phyloP scores from a whole-genome alignment of 2,113 vertebrate species.

The Percina caprodes region DNA sequence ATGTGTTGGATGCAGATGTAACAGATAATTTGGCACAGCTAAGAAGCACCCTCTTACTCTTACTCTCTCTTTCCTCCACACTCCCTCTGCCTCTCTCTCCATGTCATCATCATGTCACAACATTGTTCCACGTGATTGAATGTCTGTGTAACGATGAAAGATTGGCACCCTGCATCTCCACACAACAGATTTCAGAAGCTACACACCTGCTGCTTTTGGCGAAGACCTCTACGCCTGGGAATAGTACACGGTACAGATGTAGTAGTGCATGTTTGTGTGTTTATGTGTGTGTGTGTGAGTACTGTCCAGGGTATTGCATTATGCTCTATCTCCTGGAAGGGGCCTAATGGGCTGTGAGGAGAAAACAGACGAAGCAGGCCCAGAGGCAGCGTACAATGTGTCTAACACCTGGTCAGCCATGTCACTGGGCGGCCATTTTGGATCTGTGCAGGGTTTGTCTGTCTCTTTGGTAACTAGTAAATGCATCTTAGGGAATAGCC shows the following conservation, averaged over 20 bases:
- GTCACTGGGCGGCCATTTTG: constrained; percentile 62
- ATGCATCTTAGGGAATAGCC: constrained; percentile 3
- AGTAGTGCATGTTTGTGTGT: constrained; percentile 31
- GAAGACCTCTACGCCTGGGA: constrained; percentile 30
- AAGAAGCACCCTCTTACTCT: neutral
- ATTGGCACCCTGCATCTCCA: constrained; percentile 65
- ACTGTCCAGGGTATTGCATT: constrained; percentile 57
- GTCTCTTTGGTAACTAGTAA: constrained; percentile 63
- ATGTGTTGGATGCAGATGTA: constrained; percentile 44
- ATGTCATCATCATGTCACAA: constrained; percentile 55
- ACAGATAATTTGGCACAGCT: constrained; percentile 21
- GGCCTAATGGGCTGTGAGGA: constrained; percentile 73
- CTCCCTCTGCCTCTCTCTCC: constrained; percentile 13
- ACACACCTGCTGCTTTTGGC: constrained; percentile 76
- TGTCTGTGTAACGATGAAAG: constrained; percentile 63
- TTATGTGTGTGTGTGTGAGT: constrained; percentile 26
- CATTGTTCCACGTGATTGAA: constrained; percentile 53
- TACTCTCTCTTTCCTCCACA: neutral
- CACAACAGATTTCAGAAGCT: constrained; percentile 46
- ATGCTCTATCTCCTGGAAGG: constrained; percentile 66
- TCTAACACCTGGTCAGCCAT: constrained; percentile 79
- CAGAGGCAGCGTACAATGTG: constrained; percentile 63
- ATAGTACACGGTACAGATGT: constrained; percentile 50
- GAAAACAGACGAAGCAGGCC: constrained; percentile 71
- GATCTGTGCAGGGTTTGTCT: constrained; percentile 54